Evolutionary conservation across 2,888 invertebrate species (phyloP), one percentile per base, ranked within the genome.

Genomic region (Corythucha ciliata): DNA sequence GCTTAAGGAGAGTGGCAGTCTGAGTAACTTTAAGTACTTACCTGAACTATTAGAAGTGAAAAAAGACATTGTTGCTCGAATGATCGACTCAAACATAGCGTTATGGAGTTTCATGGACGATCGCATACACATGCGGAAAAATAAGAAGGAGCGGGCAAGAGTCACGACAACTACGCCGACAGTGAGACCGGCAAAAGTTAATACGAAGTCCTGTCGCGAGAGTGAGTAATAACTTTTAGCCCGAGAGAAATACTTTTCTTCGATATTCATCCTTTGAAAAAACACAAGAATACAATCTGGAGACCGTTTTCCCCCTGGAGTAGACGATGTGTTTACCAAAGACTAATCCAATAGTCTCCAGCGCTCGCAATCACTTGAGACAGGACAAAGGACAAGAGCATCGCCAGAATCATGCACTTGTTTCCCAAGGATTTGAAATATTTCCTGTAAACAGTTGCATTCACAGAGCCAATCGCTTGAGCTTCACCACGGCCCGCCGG

Each of bases 1-100:
- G 36, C 14, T 36, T 14, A 7, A 14, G 14, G 8, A 36, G 14
- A 36, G 36, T 8, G 7, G 14, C 14, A 36, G 14, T n/a, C 16
- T 2, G 22, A 36, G 37, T 7, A 26, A 34, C 25, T 6, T 42
- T 7, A 33, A 51, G 50, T 21, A 58, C 53, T 68, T 68, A 75
- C 85, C 85, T 0, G 83, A 81, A 0, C 89, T 84, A 69, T 92
- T 92, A 4, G 79, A 78, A 65, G 91, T 89, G 71, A 93, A 93
- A 70, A 93, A 93, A 21, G 78, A 73, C 78, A 90, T 85, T 0
- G 84, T 80, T 0, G 88, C 83, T 16, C 83, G 74, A 2, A 87
- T 81, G 20, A 93, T 79, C 22, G 81, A 74, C n/a, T 74, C 68
- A 67, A 92, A 91, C 91, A 93, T 91, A n/a, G 68, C 72, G 67